Conservation (phyloP, 1,140 invertebrate genomes). For the Pseudomyrmex cubaensis region DNA sequence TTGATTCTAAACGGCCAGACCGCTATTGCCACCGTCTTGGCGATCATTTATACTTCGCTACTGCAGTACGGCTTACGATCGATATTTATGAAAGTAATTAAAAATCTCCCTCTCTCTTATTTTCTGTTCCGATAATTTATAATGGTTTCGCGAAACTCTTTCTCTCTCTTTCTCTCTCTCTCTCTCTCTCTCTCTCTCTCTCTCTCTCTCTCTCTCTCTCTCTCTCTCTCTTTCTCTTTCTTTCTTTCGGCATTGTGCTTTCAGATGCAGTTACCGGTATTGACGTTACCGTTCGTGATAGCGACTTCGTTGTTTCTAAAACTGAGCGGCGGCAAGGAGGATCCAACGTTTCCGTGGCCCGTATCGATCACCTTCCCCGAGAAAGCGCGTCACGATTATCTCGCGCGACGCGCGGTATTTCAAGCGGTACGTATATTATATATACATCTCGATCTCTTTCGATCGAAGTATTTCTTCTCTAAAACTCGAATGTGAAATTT, state of each 20-base stretch:
- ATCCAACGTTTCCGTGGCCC: constrained; percentile 72
- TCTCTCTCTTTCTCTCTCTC: no score
- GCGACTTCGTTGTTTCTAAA: constrained; percentile 81
- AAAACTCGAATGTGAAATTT: constrained; percentile 21
- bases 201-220: no score
- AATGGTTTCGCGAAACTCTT: neutral
- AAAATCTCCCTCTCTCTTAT: neutral
- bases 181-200: no score
- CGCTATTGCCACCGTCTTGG: constrained; percentile 76
- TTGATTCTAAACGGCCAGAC: constrained; percentile 81
- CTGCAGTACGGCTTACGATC: constrained; percentile 78
- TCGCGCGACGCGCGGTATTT: constrained; percentile 3
- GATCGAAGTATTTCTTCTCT: neutral
- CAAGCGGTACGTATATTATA: constrained; percentile 55
- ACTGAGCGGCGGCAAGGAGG: constrained; percentile 71
- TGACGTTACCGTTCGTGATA: constrained; percentile 82
- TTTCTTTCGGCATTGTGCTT: constrained; percentile 35
- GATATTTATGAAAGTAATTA: constrained; percentile 72
- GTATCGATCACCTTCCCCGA: constrained; percentile 78
- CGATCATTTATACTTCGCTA: constrained; percentile 79
- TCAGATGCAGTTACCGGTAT: constrained; percentile 79
- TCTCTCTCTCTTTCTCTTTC: no score
- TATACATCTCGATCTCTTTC: neutral
- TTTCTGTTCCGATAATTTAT: constrained; percentile 1
- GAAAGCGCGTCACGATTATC: constrained; percentile 77